phyloP scores from a whole-genome alignment of 2,888 invertebrate species.

The Himalopsyche kuldschensis region DNA sequence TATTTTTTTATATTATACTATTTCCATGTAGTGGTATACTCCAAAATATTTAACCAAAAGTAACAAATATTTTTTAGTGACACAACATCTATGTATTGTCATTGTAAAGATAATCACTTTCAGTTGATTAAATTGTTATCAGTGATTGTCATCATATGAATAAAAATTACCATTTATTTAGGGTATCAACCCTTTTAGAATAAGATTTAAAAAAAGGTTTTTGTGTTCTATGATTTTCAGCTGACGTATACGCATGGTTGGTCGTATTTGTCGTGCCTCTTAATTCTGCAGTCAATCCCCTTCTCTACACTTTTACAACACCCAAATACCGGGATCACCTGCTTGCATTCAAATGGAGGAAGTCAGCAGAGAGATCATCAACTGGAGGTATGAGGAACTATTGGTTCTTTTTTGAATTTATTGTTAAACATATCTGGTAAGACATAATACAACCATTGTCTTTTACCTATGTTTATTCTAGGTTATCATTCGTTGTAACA shows the following conservation, averaged over 20 bases:
- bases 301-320: slow-evolving; percentile 70
- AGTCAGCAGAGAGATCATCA: slow-evolving; percentile 34
- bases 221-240: slow-evolving; percentile 46
- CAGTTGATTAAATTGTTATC: too few species aligned
- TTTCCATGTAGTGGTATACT: too few species aligned
- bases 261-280: slow-evolving; percentile 69
- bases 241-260: slow-evolving; percentile 66
- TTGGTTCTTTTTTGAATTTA: too few species aligned
- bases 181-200: background rate
- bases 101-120: too few species aligned
- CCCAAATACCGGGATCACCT: slow-evolving; percentile 63
- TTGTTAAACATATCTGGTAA: too few species aligned
- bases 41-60: too few species aligned
- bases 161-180: too few species aligned
- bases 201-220: background rate
- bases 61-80: too few species aligned
- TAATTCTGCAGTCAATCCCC: slow-evolving; percentile 68
- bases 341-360: slow-evolving; percentile 39
- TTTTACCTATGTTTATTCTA: background rate
- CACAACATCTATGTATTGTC: too few species aligned
- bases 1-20: too few species aligned
- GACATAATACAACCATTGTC: background rate
- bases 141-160: too few species aligned
- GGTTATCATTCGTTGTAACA: too few species aligned
- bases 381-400: slow-evolving; percentile 21